phyloP scores from a whole-genome alignment of 2,113 vertebrate species.

The Scalopus aquaticus region DNA sequence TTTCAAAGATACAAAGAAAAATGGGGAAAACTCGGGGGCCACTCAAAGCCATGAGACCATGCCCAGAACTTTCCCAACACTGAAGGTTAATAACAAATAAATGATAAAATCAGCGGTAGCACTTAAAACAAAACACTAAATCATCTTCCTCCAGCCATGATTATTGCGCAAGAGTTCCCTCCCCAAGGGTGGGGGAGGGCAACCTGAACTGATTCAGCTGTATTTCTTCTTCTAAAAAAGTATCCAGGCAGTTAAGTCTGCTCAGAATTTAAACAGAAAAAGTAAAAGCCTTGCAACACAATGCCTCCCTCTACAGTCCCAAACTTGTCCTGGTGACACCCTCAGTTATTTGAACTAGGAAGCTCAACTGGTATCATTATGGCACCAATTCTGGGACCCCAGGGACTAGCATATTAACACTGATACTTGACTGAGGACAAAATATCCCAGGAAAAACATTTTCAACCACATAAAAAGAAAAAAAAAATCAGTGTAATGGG shows the following conservation, averaged over 20 bases:
- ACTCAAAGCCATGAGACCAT: not conserved
- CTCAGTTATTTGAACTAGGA: not conserved
- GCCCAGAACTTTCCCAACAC: constrained; percentile 7
- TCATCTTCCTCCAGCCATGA: not conserved
- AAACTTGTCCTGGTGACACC: not conserved
- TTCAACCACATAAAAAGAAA: constrained; percentile 29
- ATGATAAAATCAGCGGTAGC: not conserved
- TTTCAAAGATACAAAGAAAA: not conserved
- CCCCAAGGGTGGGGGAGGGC: not conserved
- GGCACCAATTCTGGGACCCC: not conserved
- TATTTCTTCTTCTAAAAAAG: constrained; percentile 24
- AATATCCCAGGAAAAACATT: constrained; percentile 50
- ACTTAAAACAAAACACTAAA: constrained; percentile 11
- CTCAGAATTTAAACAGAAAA: constrained; percentile 38
- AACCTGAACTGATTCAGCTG: constrained; percentile 25
- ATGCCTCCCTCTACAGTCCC: not conserved
- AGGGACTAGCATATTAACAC: not conserved
- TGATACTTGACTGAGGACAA: constrained; percentile 7
- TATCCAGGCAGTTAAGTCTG: not conserved
- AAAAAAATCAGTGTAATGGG: constrained; percentile 25
- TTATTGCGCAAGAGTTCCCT: not conserved
- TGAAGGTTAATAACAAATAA: not conserved
- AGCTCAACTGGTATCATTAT: not conserved
- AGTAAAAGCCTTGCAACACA: not conserved
- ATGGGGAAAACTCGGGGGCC: not conserved